Evolutionary conservation across 2,797 vertebrate genomes (phyloP).

Genomic region (Artibeus lituratus): DNA sequence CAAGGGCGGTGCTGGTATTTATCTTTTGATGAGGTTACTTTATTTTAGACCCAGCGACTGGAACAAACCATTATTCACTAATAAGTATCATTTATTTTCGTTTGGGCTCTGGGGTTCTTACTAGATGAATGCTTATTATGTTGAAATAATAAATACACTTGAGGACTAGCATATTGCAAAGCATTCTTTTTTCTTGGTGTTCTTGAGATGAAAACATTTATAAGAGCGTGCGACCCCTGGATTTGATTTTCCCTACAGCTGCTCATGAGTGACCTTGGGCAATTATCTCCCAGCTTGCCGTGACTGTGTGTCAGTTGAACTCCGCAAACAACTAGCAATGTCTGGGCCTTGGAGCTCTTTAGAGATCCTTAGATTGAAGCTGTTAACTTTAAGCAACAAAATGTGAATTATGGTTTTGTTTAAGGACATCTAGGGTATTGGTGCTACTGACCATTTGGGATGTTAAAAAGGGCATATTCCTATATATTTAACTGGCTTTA

Average conservation of each 20-base stretch:
- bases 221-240: neutral
- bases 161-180: slow-evolving; percentile 40
- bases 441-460: neutral
- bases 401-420: neutral
- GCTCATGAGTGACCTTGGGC: slow-evolving; percentile 27
- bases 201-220: slow-evolving; percentile 56
- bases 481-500: neutral
- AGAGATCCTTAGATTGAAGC: neutral
- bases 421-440: neutral
- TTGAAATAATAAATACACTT: slow-evolving; percentile 65
- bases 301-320: neutral
- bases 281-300: slow-evolving; percentile 23
- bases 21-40: slow-evolving; percentile 62
- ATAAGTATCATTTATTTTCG: slow-evolving; percentile 73
- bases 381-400: neutral
- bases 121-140: slow-evolving; percentile 54
- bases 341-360: neutral
- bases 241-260: slow-evolving; percentile 43
- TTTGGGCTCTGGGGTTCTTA: slow-evolving; percentile 48
- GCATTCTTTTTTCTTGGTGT: neutral
- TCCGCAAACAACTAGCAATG: slow-evolving; percentile 4
- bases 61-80: slow-evolving; percentile 66
- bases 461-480: neutral
- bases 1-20: slow-evolving; percentile 55
- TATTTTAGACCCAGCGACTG: slow-evolving; percentile 59